Conservation (phyloP, 2,113 vertebrate species). For the Oncorhynchus mykiss region DNA sequence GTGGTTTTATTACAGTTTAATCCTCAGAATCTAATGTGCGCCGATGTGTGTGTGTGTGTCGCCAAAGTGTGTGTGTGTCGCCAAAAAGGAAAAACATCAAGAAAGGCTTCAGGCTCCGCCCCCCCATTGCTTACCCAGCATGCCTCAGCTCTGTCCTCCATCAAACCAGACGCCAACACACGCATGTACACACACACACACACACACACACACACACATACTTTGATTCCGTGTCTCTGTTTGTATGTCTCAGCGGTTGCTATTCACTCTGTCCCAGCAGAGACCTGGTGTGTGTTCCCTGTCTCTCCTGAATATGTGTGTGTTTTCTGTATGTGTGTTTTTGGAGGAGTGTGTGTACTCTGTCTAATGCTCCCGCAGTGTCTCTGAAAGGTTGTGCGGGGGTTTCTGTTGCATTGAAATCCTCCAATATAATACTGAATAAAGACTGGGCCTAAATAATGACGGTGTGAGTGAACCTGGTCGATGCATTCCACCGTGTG, state of each 20-base stretch:
- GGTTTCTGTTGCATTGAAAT: slow-evolving; percentile 56
- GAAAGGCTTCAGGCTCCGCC: slow-evolving; percentile 56
- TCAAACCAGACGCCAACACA: slow-evolving; percentile 39
- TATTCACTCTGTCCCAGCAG: slow-evolving; percentile 39
- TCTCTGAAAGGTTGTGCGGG: slow-evolving; percentile 60
- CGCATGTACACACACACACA: slow-evolving; percentile 39
- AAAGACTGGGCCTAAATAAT: slow-evolving; percentile 72
- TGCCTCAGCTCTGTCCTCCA: slow-evolving; percentile 37
- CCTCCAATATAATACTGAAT: slow-evolving; percentile 60
- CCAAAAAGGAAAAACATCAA: slow-evolving; percentile 32
- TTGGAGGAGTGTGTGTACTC: slow-evolving; percentile 22
- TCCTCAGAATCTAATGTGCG: neutral
- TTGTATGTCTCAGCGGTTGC: slow-evolving; percentile 45
- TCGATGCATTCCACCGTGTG: slow-evolving; percentile 70
- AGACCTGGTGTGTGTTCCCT: slow-evolving; percentile 17
- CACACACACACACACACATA: slow-evolving; percentile 36
- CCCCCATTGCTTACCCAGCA: slow-evolving; percentile 60
- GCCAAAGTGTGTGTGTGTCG: slow-evolving; percentile 12
- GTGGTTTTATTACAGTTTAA: neutral
- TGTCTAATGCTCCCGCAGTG: slow-evolving; percentile 58
- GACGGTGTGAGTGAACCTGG: slow-evolving; percentile 62
- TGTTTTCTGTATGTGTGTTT: slow-evolving; percentile 8
- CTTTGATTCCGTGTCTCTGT: slow-evolving; percentile 12
- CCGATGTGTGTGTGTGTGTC: slow-evolving; percentile 1
- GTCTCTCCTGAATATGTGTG: too few relatives aligned